Percentiles rank a stretch among this genome's conserved stretches.
Conservation (phyloP, 2,113 vertebrate species). For the Melanerpes aurifrons region DNA sequence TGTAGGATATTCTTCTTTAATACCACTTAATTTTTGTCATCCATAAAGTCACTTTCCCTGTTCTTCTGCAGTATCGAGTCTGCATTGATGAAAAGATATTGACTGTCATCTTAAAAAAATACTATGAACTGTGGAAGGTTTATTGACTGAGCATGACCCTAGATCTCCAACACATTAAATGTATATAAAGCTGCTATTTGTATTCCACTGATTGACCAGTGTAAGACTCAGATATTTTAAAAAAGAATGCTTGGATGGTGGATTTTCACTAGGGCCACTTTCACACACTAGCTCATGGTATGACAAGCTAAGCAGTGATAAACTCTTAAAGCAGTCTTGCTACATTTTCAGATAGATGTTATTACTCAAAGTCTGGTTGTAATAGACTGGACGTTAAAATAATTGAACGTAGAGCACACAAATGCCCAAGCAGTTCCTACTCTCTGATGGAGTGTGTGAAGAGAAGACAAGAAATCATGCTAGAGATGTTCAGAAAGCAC, state of each 20-base stretch:
- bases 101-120: background rate
- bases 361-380: background rate
- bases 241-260: background rate
- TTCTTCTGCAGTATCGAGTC: background rate
- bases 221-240: background rate
- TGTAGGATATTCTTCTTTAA: background rate
- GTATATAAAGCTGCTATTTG: background rate
- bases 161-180: background rate
- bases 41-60: background rate
- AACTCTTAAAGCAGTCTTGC: background rate
- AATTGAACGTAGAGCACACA: rapidly evolving
- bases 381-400: background rate
- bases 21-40: background rate
- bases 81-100: background rate
- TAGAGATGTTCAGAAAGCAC: background rate
- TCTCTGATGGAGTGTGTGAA: background rate
- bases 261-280: background rate
- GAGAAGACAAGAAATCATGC: background rate
- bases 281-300: background rate
- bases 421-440: background rate
- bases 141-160: background rate
- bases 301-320: background rate
- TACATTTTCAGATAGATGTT: background rate
- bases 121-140: background rate
- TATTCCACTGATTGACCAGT: background rate